Evolutionary conservation across 2,888 invertebrate genomes (phyloP), one percentile per base, ranked within the genome.

Genomic region (Luffia ferchaultella): DNA sequence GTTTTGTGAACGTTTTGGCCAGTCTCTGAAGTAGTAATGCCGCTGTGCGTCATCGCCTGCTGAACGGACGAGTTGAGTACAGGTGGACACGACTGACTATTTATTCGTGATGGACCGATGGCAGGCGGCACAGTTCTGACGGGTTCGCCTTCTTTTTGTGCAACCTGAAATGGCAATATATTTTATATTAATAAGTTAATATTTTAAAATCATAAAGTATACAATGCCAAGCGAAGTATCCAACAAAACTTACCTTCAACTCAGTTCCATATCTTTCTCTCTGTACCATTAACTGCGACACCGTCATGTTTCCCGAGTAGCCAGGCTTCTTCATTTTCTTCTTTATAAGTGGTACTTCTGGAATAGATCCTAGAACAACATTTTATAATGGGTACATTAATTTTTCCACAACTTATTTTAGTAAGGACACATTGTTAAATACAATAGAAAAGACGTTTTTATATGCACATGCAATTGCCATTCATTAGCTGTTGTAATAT

Each of bases 211-310:
- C n/a, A n/a, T n/a, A n/a, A n/a, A n/a, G n/a, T n/a, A n/a, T n/a
- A n/a, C n/a, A n/a, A n/a, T n/a, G n/a, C n/a, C n/a, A n/a, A n/a
- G n/a, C n/a, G n/a, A n/a, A n/a, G n/a, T n/a, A n/a, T n/a, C n/a
- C n/a, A n/a, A n/a, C n/a, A n/a, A n/a, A 51, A 54, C 64, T 53
- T 74, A 80, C 83, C 76, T 71, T 85, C 68, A 68, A 82, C 68
- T 75, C 87, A 76, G 62, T 80, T 70, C 68, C 76, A 58, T 88
- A 68, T 65, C 87, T 85, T 65, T 90, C 89, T 60, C 88, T 82
- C 63, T 89, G 89, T 55, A 87, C 87, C 76, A 89, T 78, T 60
- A 90, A 74, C 70, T 89, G 89, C 50, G 90, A 88, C 51, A 89
- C 87, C 58, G 87, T 87, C 62, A 88, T 85, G 55, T 88, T 88